A percentile compares a stretch with the other conserved stretches of the same genome.
Conservation (phyloP, 2,797 vertebrate species). For the Cygnus olor region DNA sequence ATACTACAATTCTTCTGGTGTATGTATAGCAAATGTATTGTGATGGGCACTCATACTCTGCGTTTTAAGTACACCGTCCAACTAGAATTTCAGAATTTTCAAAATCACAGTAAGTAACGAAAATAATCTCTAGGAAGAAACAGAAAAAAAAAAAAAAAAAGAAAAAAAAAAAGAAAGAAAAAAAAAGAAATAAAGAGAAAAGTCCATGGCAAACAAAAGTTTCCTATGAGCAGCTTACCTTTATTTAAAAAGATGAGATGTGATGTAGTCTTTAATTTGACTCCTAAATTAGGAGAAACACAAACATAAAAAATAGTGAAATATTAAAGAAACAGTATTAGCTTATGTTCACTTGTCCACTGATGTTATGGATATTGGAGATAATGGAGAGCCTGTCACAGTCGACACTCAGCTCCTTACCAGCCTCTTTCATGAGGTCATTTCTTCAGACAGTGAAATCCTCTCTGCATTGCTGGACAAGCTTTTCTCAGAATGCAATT, state of each 20-base stretch:
- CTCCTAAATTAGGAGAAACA: background rate
- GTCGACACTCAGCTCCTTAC: background rate
- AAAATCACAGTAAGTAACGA: background rate
- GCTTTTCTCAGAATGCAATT: background rate
- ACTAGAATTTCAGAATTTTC: background rate
- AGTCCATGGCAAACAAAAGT: background rate
- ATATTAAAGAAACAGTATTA: background rate
- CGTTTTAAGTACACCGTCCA: background rate
- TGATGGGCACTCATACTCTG: accelerated
- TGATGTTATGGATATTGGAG: background rate
- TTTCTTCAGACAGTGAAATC: background rate
- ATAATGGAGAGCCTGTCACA: background rate
- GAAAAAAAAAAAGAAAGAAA: background rate
- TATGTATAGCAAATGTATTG: background rate
- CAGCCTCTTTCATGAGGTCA: background rate
- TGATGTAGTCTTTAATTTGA: background rate
- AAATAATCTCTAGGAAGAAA: background rate
- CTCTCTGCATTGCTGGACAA: background rate
- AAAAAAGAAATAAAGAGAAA: background rate
- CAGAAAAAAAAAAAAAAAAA: background rate
- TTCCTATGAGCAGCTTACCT: accelerated
- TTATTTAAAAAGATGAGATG: background rate
- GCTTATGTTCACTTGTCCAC: background rate
- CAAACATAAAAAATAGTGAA: background rate
- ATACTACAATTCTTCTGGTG: background rate